phyloP scores from a whole-genome alignment of 2,797 vertebrate genomes.

The Phyllotis vaccarum region DNA sequence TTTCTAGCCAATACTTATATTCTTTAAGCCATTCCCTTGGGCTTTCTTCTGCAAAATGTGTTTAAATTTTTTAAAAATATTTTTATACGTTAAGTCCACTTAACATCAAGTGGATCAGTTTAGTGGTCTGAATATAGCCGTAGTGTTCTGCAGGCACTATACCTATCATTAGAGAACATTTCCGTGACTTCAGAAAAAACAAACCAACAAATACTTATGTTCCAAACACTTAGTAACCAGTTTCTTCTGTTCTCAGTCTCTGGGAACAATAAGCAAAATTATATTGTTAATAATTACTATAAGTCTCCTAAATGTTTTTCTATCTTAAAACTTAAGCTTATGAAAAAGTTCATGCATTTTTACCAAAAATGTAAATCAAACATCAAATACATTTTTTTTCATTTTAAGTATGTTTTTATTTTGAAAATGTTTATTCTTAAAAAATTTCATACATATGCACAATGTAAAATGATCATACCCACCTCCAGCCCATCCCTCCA shows the following conservation, averaged over 20 bases:
- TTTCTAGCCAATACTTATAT: neutral
- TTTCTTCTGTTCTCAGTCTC: neutral
- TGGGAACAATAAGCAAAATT: slow-evolving; percentile 16
- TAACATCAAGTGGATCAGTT: neutral
- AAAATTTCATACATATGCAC: neutral
- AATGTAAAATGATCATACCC: neutral
- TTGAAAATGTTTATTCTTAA: neutral
- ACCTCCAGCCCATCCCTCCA: no score
- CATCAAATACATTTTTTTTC: neutral
- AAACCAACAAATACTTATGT: neutral
- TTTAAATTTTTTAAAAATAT: neutral
- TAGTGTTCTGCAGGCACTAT: neutral
- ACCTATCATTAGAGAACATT: neutral
- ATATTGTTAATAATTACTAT: neutral
- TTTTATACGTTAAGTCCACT: neutral
- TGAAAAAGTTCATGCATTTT: neutral
- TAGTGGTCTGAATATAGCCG: neutral
- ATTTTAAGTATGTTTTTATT: neutral
- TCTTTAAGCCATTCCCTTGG: slow-evolving; percentile 1
- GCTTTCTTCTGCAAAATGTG: slow-evolving; percentile 6
- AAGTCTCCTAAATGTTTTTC: slow-evolving; percentile 30
- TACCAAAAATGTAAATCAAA: neutral
- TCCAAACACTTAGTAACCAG: neutral
- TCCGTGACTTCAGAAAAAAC: neutral
- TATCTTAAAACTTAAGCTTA: neutral